Evolutionary conservation across 2,888 invertebrate genomes (phyloP).

Genomic region (Scaptomyza flava): DNA sequence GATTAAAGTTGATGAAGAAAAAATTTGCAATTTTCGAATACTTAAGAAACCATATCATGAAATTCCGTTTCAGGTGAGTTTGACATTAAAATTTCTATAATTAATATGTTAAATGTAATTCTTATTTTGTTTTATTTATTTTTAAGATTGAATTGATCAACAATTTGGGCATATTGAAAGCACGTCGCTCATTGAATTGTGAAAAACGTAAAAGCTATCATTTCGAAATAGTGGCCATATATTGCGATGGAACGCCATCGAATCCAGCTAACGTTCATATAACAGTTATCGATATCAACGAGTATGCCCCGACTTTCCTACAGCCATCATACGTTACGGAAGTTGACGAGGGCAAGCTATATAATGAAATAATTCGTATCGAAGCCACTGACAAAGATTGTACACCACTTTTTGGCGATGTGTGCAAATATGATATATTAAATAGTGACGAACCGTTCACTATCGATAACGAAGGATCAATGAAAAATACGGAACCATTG

Average conservation of each 20-base stretch:
- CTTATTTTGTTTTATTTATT: constrained; percentile 14
- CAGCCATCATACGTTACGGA: constrained; percentile 95
- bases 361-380: constrained; percentile 95
- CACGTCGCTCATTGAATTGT: constrained; percentile 94
- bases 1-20: constrained; percentile 92
- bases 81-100: not conserved
- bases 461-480: constrained; percentile 96
- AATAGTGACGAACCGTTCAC: constrained; percentile 95
- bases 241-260: constrained; percentile 94
- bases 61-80: constrained; percentile 93
- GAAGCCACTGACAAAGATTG: constrained; percentile 97
- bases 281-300: constrained; percentile 97
- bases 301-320: constrained; percentile 96
- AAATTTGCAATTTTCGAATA: constrained; percentile 94
- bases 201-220: constrained; percentile 97
- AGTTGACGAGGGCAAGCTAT: constrained; percentile 94
- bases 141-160: constrained; percentile 89
- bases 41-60: constrained; percentile 96
- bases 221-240: constrained; percentile 97
- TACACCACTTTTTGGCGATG: constrained; percentile 96
- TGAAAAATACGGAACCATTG: constrained; percentile 96
- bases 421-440: constrained; percentile 98
- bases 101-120: not conserved
- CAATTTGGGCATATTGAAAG: constrained; percentile 92
- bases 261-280: constrained; percentile 97